Evolutionary conservation across 2,113 vertebrate genomes (phyloP).

Genomic region (Aegithalos caudatus): DNA sequence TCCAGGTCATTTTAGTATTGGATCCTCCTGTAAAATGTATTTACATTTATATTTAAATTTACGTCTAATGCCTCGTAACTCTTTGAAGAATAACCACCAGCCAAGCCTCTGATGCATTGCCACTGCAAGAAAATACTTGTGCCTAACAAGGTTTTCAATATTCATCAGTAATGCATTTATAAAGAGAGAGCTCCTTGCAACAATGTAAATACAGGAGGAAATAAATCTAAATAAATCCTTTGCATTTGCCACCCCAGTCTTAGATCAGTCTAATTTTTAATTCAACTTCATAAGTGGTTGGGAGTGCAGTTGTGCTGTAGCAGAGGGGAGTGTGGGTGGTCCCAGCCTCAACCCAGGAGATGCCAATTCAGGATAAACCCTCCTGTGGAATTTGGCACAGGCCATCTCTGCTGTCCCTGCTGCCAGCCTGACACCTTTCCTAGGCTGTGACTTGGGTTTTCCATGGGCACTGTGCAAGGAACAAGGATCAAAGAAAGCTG

Average conservation of each 20-base stretch:
- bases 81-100: constrained; percentile 40
- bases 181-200: neutral
- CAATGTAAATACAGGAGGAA: constrained; percentile 52
- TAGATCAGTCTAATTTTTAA: neutral
- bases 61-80: neutral
- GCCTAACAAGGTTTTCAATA: constrained; percentile 21
- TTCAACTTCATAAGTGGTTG: neutral
- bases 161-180: constrained; percentile 16
- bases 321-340: neutral
- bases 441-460: neutral
- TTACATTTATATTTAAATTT: constrained; percentile 41
- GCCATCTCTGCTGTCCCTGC: neutral
- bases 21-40: neutral
- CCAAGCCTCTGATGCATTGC: neutral
- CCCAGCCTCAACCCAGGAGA: neutral
- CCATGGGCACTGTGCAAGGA: neutral
- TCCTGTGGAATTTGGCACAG: neutral
- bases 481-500: neutral
- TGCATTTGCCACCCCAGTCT: neutral
- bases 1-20: constrained; percentile 6
- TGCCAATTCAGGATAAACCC: neutral
- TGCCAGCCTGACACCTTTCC: neutral
- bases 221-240: neutral
- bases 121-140: constrained; percentile 50
- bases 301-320: neutral